Conservation (phyloP, 2,113 vertebrate genomes). For the Corythoichthys haematopterus region DNA sequence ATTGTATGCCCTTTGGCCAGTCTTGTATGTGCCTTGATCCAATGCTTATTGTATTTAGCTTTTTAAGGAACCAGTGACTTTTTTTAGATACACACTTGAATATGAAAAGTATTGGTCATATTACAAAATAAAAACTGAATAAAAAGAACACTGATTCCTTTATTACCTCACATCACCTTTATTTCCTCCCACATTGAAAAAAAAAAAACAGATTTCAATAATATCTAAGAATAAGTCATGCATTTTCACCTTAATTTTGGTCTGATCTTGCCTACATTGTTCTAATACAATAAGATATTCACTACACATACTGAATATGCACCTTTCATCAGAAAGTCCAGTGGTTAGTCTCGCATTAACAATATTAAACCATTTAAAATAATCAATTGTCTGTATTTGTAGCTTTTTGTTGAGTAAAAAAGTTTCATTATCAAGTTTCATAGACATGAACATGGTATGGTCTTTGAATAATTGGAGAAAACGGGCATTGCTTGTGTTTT, state of each 20-base stretch:
- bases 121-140: constrained; percentile 93
- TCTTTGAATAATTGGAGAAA: too few relatives aligned
- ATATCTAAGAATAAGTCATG: not conserved
- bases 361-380: not conserved
- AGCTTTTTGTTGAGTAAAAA: not conserved
- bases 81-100: constrained; percentile 92
- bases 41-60: constrained; percentile 98
- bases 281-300: not conserved
- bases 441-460: not conserved
- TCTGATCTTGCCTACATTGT: not conserved
- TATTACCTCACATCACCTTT: constrained; percentile 26
- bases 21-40: constrained; percentile 99
- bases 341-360: not conserved
- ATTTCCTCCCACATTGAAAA: not conserved
- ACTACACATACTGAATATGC: not conserved
- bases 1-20: constrained; percentile 98
- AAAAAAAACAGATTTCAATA: not conserved
- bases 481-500: not conserved
- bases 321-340: not conserved
- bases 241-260: not conserved
- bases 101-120: constrained; percentile 96
- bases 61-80: constrained; percentile 91
- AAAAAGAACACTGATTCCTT: constrained; percentile 67
- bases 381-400: not conserved
- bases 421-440: not conserved